A percentile compares a stretch with the other conserved stretches of the same genome.
Evolutionary conservation across 2,888 invertebrate genomes (phyloP).

Genomic region (Artemia sinica): DNA sequence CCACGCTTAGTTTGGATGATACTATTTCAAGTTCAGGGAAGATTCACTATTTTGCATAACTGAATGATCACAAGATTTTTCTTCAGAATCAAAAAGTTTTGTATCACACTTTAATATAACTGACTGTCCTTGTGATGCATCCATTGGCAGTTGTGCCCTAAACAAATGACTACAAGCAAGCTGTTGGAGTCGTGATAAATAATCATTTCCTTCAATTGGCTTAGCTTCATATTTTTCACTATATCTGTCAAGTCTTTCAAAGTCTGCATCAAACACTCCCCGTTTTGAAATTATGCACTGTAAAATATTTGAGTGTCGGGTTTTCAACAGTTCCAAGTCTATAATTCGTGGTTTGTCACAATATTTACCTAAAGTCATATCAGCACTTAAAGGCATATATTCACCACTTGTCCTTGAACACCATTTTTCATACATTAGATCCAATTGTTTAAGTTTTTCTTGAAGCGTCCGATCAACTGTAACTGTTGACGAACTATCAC

Average conservation of each 20-base stretch:
- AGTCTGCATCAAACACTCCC: constrained; percentile 89
- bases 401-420: constrained; percentile 11
- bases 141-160: constrained; percentile 10
- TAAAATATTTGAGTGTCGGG: constrained; percentile 78
- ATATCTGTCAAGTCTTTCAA: constrained; percentile 72
- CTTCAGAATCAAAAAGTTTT: neutral
- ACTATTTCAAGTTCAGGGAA: neutral
- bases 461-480: constrained; percentile 7
- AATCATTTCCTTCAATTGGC: constrained; percentile 20
- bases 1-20: neutral
- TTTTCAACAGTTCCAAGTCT: constrained; percentile 52
- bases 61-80: neutral
- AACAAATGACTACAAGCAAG: neutral
- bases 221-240: constrained; percentile 55
- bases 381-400: constrained; percentile 3
- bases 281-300: constrained; percentile 76
- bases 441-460: constrained; percentile 33
- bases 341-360: constrained; percentile 29
- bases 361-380: constrained; percentile 12
- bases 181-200: neutral
- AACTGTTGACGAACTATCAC: neutral
- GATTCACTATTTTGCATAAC: neutral
- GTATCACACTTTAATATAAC: neutral
- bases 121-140: constrained; percentile 4
- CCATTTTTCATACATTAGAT: constrained; percentile 31